Base-by-base conservation (phyloP, 2,797 vertebrate genomes). In the Catostomus latipinnis region DNA sequence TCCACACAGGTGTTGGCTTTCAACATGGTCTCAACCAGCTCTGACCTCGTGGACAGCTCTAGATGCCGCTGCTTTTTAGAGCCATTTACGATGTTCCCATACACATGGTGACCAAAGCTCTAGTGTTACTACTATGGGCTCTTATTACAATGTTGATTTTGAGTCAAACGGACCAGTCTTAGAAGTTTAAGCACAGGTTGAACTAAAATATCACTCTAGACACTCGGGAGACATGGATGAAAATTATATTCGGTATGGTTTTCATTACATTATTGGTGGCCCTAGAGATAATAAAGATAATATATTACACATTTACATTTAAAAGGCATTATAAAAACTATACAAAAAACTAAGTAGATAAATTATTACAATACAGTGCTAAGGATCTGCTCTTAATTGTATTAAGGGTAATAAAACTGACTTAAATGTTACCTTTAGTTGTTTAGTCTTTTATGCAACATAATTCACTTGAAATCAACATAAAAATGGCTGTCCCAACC, bases 1-100 rank as follows among this genome's bases (percentile, higher is more conserved):
- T 46, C 8, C 65, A 70, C 43, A 48, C 68, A 61, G 76, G 49
- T 53, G 69, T 75, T n/a, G 16, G 46, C 9, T 71, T 79, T 65
- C 12, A 72, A 48, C 58, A 62, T 18, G 58, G 8, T 6, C 12
- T 68, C 60, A 16, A 48, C 69, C 13, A 43, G 70, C 57, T 66
- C 43, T 67, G 76, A 82, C 66, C 54, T 71, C 53, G 4, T 34
- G 34, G 34, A 43, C 61, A 10, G 66, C 70, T 71, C 18, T 54
- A 69, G 81, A 90, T 88, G 86, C 87, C 86, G 85, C 83, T 89
- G 87, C 87, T 88, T 92, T 91, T 91, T 81, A 78, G 86, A 86
- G 82, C 67, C 81, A 83, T 91, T 91, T 89, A 91, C 58, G 58
- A 91, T 84, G 75, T 77, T 61, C 53, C 78, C 45, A 45, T 76